Base-by-base conservation (phyloP, 1,140 invertebrate genomes). In the Cydia amplana region DNA sequence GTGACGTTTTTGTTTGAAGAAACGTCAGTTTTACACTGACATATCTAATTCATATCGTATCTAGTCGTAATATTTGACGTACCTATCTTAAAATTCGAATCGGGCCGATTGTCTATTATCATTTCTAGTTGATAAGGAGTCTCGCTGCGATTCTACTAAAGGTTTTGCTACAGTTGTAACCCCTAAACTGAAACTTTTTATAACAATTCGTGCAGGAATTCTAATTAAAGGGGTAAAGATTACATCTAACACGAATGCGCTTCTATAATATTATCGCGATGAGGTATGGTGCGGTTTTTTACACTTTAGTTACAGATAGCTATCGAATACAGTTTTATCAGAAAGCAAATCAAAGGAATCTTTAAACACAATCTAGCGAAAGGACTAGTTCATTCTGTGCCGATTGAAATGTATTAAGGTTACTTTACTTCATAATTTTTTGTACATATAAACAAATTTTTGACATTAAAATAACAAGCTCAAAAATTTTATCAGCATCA, bases 231-330 rank as follows among this genome's bases (percentile, higher is more conserved):
- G 23, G 28, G 20, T 40, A 36, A 43, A 67, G 36, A 32, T 75
- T 72, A 74, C 74, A 74, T 49, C 76, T 63, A 70, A 74, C 49
- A 78, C 70, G 73, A 73, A 73, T 76, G 60, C 46, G 36, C 18
- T 78, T 51, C 72, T 74, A 76, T 14, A 72, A 75, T 74, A 79
- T 79, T 79, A 82, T 82, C 77, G 76, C 72, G 74, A 82, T 86
- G 86, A 87, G 86, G 86, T 87, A 87, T 82, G 83, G 75, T 83
- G 79, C 82, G 84, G 84, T 83, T 80, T 77, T 82, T 80, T 79
- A 81, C 74, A 79, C 60, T 74, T 70, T 70, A 70, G 28, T 70
- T 70, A 36, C 65, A 70, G 32, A 36, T 70, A 32, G 65, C 65
- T 70, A 70, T 40, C 6, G 32, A 40, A 43, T 36, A 67, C 36